These are phyloP conservation scores for Parazoanthus swiftii DNA, from an alignment of 92 coral and sea anemone genomes.

Conservation along the genomic window DNA sequence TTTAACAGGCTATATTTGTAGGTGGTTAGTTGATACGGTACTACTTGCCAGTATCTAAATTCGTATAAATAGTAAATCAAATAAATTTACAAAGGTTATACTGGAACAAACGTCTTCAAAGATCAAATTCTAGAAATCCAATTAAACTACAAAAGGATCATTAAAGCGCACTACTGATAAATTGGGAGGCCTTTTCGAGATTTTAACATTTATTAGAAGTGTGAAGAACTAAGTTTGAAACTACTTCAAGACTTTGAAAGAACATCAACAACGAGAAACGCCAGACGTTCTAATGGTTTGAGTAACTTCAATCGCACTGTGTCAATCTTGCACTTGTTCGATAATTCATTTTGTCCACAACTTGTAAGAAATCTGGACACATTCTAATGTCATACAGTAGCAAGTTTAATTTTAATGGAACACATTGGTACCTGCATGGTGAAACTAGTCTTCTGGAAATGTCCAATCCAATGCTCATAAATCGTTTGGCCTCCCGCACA, in stretches of 20 bases:
- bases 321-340: not conserved
- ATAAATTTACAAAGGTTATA: no score
- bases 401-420: not conserved
- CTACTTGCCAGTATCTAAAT: not conserved
- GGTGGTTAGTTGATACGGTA: not conserved
- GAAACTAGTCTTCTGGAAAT: slow-evolving; percentile 66
- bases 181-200: no score
- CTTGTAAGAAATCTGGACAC: not conserved
- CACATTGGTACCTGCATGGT: slow-evolving; percentile 70
- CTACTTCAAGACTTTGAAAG: not conserved
- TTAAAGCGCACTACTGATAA: no score
- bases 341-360: not conserved
- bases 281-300: no score
- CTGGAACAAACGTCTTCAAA: no score
- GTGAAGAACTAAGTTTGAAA: no score
- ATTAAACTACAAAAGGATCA: no score
- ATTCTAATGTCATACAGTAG: not conserved
- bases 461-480: slow-evolving; percentile 74
- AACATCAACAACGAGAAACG: not conserved
- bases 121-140: not conserved
- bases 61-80: not conserved
- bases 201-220: no score
- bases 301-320: not conserved
- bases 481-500: slow-evolving; percentile 76
- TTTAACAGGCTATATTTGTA: not conserved